Conservation (phyloP, 2,888 invertebrate genomes). For the Himalopsyche japonica region DNA sequence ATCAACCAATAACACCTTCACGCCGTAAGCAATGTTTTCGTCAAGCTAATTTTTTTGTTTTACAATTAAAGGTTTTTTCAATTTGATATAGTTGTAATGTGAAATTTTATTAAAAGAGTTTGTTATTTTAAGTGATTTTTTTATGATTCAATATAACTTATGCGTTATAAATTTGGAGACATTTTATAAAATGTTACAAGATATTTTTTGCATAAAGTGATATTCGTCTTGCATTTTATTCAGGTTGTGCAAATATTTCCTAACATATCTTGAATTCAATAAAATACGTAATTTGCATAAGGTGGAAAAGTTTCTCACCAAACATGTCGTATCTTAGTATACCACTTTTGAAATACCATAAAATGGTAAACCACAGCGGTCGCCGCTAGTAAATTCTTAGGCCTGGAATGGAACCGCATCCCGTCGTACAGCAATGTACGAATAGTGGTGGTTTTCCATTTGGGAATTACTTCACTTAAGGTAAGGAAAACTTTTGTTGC, state of each 20-base stretch:
- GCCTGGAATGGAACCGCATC: slow-evolving; percentile 3
- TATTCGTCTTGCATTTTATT: background rate
- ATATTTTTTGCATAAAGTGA: background rate
- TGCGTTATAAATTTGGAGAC: too few species aligned
- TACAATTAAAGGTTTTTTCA: too few species aligned
- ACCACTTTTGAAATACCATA: background rate
- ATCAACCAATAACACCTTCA: too few species aligned
- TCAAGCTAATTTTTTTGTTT: too few species aligned
- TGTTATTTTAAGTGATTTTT: too few species aligned
- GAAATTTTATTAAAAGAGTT: too few species aligned
- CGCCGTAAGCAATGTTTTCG: too few species aligned
- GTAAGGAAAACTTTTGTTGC: slow-evolving; percentile 26
- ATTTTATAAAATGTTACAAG: too few species aligned
- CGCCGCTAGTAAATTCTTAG: slow-evolving; percentile 15
- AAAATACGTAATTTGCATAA: background rate
- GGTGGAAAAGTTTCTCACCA: background rate
- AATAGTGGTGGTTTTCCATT: slow-evolving; percentile 33
- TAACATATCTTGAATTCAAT: background rate
- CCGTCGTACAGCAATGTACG: slow-evolving; percentile 14
- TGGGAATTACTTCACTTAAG: slow-evolving; percentile 35
- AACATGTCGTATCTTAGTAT: background rate
- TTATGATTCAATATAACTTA: too few species aligned
- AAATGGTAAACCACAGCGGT: slow-evolving; percentile 1
- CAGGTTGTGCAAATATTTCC: background rate
- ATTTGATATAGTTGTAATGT: too few species aligned